A percentile compares a stretch with the other conserved stretches of the same genome.
Evolutionary conservation across 2,888 invertebrate species (phyloP).

Genomic region (Boloria euphrosyne): DNA sequence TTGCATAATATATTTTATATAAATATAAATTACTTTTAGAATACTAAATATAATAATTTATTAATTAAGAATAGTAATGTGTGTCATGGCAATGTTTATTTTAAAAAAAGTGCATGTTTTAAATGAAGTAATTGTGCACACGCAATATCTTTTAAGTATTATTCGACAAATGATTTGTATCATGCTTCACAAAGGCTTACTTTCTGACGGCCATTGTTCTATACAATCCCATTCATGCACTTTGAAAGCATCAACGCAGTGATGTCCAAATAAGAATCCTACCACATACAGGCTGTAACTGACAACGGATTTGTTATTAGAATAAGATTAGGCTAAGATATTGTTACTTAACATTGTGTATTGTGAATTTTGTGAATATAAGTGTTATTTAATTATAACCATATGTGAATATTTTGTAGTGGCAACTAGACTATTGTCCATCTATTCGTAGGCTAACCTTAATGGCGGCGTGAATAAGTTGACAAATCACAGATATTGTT

Average conservation of each 20-base stretch:
- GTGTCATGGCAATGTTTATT: too few species aligned
- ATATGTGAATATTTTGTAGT: constrained; percentile 65
- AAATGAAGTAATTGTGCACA: background rate
- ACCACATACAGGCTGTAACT: constrained; percentile 74
- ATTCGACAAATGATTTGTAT: constrained; percentile 20
- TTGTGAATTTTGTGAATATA: constrained; percentile 73
- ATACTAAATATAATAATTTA: background rate
- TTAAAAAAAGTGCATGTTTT: background rate
- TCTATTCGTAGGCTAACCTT: constrained; percentile 39
- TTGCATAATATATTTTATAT: constrained; percentile 9
- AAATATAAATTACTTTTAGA: constrained; percentile 5
- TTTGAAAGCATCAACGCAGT: constrained; percentile 10
- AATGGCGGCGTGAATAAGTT: constrained; percentile 1
- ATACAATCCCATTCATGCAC: constrained; percentile 11
- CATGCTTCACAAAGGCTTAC: constrained; percentile 9
- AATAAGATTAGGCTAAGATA: constrained; percentile 60
- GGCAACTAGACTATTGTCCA: constrained; percentile 56
- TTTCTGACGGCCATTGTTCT: constrained; percentile 24
- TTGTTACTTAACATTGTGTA: constrained; percentile 72
- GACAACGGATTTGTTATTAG: constrained; percentile 80
- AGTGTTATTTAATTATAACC: constrained; percentile 71
- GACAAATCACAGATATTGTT: background rate
- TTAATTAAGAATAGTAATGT: background rate
- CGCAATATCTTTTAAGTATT: background rate
- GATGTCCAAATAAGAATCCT: constrained; percentile 37